Percentiles rank a stretch among this genome's conserved stretches.
Evolutionary conservation across 2,113 vertebrate genomes (phyloP).

Genomic region (Danionella cerebrum): DNA sequence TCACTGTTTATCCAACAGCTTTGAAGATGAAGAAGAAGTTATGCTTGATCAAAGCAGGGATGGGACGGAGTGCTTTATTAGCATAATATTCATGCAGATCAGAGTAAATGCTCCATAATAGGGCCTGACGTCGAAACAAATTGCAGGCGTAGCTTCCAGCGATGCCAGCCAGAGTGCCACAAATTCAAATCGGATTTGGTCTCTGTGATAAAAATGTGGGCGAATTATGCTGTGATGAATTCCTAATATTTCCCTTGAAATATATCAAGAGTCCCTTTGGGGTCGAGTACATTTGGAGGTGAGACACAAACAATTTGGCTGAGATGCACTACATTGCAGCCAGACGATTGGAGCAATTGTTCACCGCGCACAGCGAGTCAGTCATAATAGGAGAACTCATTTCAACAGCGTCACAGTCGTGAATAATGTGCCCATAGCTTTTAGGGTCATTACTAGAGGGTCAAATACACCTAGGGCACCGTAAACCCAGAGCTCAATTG

Average conservation of each 20-base stretch:
- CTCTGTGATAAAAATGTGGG: conserved; percentile 47
- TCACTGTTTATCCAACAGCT: conserved; percentile 41
- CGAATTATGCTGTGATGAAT: conserved; percentile 58
- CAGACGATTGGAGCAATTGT: conserved; percentile 55
- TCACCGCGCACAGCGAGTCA: conserved; percentile 25
- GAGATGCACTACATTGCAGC: conserved; percentile 56
- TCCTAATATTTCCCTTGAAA: conserved; percentile 54
- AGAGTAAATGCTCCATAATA: conserved; percentile 54
- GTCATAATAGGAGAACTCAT: conserved; percentile 56
- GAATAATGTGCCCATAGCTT: conserved; percentile 50
- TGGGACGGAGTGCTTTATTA: conserved; percentile 43
- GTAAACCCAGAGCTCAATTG: background rate
- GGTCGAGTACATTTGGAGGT: conserved; percentile 47
- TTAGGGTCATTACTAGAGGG: conserved; percentile 16
- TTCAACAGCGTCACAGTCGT: conserved; percentile 56
- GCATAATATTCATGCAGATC: conserved; percentile 54
- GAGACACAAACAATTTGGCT: conserved; percentile 59
- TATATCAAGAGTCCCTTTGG: conserved; percentile 43
- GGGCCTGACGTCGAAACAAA: conserved; percentile 56
- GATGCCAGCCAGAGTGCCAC: conserved; percentile 41
- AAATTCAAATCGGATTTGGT: conserved; percentile 60
- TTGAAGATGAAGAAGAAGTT: conserved; percentile 46
- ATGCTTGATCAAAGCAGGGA: conserved; percentile 24
- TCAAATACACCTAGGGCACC: conserved; percentile 15
- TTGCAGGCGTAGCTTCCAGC: conserved; percentile 45